Evolutionary conservation across 1,140 invertebrate genomes (phyloP).

Genomic region (Anastrepha obliqua): DNA sequence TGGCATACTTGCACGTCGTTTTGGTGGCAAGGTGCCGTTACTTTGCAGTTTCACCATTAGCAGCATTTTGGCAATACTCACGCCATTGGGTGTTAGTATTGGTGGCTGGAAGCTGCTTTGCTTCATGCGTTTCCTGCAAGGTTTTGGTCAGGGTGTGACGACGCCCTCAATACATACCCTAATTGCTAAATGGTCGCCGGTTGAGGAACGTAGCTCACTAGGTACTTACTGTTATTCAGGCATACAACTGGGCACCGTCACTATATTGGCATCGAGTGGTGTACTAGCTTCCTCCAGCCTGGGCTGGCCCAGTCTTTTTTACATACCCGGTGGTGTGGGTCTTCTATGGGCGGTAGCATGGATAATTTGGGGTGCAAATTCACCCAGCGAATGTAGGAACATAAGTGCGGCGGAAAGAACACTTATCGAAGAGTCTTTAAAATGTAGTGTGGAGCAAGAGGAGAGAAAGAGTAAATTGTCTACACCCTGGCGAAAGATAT

Average conservation of each 20-base stretch:
- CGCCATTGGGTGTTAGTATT: constrained; percentile 68
- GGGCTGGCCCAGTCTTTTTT: constrained; percentile 89
- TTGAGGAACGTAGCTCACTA: constrained; percentile 77
- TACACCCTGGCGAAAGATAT: constrained; percentile 83
- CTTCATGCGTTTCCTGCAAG: constrained; percentile 82
- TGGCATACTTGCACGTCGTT: constrained; percentile 80
- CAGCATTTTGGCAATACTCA: constrained; percentile 73
- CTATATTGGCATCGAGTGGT: constrained; percentile 82
- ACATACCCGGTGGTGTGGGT: constrained; percentile 81
- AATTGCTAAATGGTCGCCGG: constrained; percentile 75
- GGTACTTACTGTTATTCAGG: constrained; percentile 80
- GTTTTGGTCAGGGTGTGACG: constrained; percentile 86
- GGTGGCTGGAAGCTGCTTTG: constrained; percentile 79
- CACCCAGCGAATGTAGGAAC: constrained; percentile 78
- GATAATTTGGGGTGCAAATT: constrained; percentile 80
- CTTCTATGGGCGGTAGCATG: constrained; percentile 80
- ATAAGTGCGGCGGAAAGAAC: constrained; percentile 78
- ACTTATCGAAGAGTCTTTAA: constrained; percentile 76
- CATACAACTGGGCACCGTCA: constrained; percentile 83
- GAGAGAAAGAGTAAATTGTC: constrained; percentile 52
- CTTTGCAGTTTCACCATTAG: constrained; percentile 77
- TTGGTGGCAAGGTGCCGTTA: constrained; percentile 81
- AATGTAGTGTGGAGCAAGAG: background rate
- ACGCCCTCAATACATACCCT: constrained; percentile 86
- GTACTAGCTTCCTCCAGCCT: constrained; percentile 78